Evolutionary conservation across 2,113 vertebrate genomes (phyloP).

Genomic region (Burhinus bistriatus): DNA sequence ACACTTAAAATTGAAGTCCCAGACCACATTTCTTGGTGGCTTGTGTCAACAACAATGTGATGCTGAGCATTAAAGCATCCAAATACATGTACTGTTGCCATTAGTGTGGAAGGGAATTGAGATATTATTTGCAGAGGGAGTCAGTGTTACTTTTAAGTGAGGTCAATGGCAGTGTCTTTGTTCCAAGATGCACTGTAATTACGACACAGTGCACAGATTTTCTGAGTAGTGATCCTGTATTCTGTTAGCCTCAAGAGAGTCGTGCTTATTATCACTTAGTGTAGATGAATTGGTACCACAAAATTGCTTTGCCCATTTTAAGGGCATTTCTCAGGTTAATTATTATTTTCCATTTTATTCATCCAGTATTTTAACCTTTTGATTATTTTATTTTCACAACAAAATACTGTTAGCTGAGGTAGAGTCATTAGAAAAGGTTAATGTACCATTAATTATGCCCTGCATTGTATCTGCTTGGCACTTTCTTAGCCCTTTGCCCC

Average conservation of each 20-base stretch:
- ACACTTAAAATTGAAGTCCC: background rate
- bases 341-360: background rate
- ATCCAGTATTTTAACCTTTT: background rate
- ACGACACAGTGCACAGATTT: background rate
- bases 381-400: background rate
- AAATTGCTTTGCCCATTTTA: background rate
- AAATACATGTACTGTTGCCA: fast-evolving
- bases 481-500: background rate
- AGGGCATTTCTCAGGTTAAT: background rate
- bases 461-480: background rate
- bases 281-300: background rate
- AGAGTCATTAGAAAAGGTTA: background rate
- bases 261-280: background rate
- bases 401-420: background rate
- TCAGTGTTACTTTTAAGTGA: background rate
- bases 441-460: background rate
- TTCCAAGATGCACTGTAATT: background rate
- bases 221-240: background rate
- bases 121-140: background rate
- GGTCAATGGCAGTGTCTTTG: background rate
- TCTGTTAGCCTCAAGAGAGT: background rate
- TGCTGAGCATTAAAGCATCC: background rate
- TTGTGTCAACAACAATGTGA: background rate
- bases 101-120: background rate
- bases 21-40: background rate